Base-by-base conservation (phyloP, 2,113 vertebrate genomes). In the Vimba vimba region DNA sequence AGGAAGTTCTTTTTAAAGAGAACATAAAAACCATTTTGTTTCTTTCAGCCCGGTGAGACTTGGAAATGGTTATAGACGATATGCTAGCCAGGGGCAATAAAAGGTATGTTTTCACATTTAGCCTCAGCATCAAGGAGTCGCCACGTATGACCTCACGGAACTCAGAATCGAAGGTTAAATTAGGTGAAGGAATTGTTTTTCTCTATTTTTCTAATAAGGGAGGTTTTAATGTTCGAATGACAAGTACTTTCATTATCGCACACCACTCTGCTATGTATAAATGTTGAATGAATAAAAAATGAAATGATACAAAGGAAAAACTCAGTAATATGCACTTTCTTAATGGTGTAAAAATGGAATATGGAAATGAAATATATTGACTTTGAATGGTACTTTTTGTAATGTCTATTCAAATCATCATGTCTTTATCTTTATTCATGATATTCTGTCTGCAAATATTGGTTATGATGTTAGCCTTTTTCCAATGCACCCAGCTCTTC, bases 1-100 rank as follows among this genome's bases (percentile, higher is more conserved):
- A 90, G 90, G 90, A 91, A 89, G 82, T 87, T 89, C 64, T 86
- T 89, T 84, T 87, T 86, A 73, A 87, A 75, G 83, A 86, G 85
- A 88, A 82, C 81, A 83, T 87, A 76, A 88, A 86, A 90, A 80
- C 45, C 45, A 83, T 78, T 85, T 78, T 30, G 76, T 87, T 86
- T 82, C 75, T 84, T 81, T 82, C 33, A 64, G 87, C 83, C 81
- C 43, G 50, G 78, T 82, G 81, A 89, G 85, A 85, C 76, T 87
- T 89, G 89, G 85, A 87, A 84, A 50, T 71, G 50, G 57, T 62
- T 36, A 59, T 86, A 82, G 87, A 85, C 87, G 66, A 77, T 39
- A 52, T 27, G 64, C 83, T 69, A 78, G 87, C 87, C 89, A 89
- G 57, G 86, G 84, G 78, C 83, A 39, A 86, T 87, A 87, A 90